These are phyloP conservation scores for Folsomia candida DNA, from an alignment of 2,888 invertebrate species.

Conservation along the genomic window DNA sequence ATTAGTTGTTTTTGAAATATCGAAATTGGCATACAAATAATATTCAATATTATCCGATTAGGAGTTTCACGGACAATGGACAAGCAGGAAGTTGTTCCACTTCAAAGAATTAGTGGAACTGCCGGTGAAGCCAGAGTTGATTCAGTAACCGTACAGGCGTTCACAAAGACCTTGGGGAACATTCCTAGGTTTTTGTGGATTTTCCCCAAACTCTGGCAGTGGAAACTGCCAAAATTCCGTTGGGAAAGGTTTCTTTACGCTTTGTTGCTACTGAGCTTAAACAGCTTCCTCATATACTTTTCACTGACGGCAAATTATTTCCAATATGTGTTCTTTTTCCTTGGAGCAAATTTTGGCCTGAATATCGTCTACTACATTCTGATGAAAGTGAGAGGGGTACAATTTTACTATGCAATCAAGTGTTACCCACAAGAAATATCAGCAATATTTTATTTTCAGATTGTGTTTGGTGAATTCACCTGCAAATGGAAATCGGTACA, in stretches of 20 bases:
- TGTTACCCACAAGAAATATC: too few species aligned
- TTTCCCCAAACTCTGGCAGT: constrained; percentile 14
- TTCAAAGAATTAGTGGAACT: neutral
- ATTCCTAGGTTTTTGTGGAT: constrained; percentile 10
- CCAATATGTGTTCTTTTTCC: neutral
- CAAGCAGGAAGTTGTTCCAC: neutral
- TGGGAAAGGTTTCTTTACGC: neutral
- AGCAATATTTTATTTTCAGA: too few species aligned
- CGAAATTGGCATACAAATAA: neutral
- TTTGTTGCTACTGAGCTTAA: neutral
- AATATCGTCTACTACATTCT: constrained; percentile 6
- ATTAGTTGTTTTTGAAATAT: neutral
- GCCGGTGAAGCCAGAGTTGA: neutral
- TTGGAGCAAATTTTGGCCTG: neutral
- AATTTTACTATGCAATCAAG: too few species aligned
- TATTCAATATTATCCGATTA: neutral
- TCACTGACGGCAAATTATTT: neutral
- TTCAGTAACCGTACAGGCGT: neutral
- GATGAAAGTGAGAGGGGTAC: constrained; percentile 9
- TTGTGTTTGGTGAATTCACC: constrained; percentile 7
- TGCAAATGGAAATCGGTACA: neutral
- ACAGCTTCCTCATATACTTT: constrained; percentile 11
- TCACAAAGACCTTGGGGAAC: neutral
- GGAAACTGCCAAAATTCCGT: constrained; percentile 3
- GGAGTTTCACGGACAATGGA: constrained; percentile 1